Evolutionary conservation across 2,113 vertebrate genomes (phyloP).

Genomic region (Lasiurus borealis): DNA sequence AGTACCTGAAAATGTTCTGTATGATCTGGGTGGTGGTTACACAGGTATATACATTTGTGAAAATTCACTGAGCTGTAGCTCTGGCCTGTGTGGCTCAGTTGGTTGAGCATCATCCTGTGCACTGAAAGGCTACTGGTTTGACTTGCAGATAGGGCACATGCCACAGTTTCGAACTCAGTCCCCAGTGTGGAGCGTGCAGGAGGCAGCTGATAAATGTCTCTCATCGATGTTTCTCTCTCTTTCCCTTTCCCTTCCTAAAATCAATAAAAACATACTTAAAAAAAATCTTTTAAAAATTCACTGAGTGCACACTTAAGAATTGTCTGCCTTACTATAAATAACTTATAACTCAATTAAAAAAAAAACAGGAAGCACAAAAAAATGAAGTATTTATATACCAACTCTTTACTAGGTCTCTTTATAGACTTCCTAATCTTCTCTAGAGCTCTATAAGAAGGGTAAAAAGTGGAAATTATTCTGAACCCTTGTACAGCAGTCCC

Average conservation of each 20-base stretch:
- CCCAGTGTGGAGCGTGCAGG: not conserved
- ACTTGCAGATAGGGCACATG: not conserved
- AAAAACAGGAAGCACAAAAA: not conserved
- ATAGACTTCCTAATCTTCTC: constrained; percentile 22
- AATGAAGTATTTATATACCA: constrained; percentile 16
- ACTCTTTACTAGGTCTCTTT: constrained; percentile 42
- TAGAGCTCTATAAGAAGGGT: not conserved
- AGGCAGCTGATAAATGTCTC: not conserved
- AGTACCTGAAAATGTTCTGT: not conserved
- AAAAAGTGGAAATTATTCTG: not conserved
- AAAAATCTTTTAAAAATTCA: not conserved
- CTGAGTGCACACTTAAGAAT: not conserved
- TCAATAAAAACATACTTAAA: not conserved
- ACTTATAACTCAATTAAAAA: not conserved
- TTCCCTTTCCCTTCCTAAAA: not conserved
- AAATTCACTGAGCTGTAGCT: not conserved
- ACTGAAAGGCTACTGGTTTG: not conserved
- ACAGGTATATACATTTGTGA: not conserved
- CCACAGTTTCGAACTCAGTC: not conserved
- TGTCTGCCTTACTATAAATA: constrained; percentile 40
- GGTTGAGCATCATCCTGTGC: not conserved
- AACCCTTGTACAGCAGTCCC: not conserved
- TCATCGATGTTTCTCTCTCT: not conserved
- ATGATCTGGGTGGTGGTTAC: not conserved
- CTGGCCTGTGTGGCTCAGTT: not conserved